Evolutionary conservation across 2,113 vertebrate species (phyloP), one percentile per base, ranked within the genome.

Genomic region (Hemicordylus capensis): DNA sequence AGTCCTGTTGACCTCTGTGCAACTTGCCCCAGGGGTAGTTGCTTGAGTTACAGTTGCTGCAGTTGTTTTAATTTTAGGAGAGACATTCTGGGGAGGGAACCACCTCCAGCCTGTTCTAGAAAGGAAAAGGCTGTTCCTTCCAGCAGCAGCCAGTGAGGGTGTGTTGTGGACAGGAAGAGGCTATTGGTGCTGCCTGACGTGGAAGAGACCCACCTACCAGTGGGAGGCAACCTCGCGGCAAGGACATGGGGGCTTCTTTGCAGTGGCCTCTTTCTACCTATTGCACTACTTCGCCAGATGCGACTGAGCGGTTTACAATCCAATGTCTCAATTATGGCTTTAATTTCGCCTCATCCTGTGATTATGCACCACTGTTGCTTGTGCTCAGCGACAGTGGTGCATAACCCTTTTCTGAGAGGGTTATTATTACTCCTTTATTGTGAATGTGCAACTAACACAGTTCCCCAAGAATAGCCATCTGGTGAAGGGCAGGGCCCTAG

Each of bases 271-370:
- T 24, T 56, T 10, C 34, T 58, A 4, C 31, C n/a, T 37, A 12
- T 12, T 12, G 19, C 20, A 26, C 17, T 58, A 58, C 9, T 34
- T 69, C 15, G 5, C 37, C 48, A 58, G 48, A 24, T 28, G n/a
- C 10, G 1, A 24, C 14, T 58, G 34, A 15, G 91, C 90, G 93
- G 89, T 81, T 94, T 86, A 92, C 34, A 90, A 74, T 81, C 89
- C 72, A 26, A 3, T 6, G 12, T 92, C 77, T 76, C 5, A 51
- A 39, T 85, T 94, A 96, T 92, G 93, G 95, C 96, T 96, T 96
- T 94, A 85, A 84, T 82, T 75, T 90, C 87, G 82, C 81, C 89
- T 5, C 11, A 73, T 74, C 17, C 28, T 67, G 34, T 72, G 1
- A 69, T 64, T 56, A 70, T 76, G 61, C 34, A 87, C 84, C 22